phyloP scores from a whole-genome alignment of 2,797 vertebrate species.

The Eulemur albifrons region DNA sequence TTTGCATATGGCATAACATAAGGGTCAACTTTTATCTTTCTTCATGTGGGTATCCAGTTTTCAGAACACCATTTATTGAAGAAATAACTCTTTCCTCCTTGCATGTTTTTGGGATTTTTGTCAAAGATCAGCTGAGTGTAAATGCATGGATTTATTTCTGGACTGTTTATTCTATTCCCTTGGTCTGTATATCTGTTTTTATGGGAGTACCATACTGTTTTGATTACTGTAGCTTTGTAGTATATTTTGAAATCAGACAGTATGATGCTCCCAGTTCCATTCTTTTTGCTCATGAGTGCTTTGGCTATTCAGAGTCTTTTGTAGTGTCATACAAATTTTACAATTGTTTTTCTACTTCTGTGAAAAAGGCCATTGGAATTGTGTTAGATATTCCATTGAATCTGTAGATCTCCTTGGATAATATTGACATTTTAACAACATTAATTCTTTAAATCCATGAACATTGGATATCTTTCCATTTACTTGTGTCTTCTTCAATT shows the following conservation, averaged over 20 bases:
- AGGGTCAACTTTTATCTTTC: not conserved
- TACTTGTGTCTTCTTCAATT: not conserved
- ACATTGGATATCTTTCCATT: not conserved
- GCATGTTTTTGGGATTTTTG: too few species aligned
- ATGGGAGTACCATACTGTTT: not conserved
- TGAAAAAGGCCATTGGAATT: not conserved
- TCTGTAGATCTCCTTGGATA: not conserved
- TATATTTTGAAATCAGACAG: not conserved
- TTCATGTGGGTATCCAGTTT: not conserved
- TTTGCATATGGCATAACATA: not conserved
- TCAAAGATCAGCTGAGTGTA: not conserved
- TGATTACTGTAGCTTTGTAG: not conserved
- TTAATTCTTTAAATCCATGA: not conserved
- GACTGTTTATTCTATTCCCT: not conserved
- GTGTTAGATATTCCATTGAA: not conserved
- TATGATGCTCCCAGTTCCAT: not conserved
- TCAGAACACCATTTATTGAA: not conserved
- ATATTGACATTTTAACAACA: not conserved
- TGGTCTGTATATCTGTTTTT: not conserved
- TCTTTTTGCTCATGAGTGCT: not conserved
- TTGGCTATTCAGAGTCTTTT: not conserved
- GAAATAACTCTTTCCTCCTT: not conserved
- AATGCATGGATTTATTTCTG: not conserved
- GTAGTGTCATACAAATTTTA: not conserved
- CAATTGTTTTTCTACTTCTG: not conserved